Conservation (phyloP, 1,140 invertebrate species). For the Heterodera carotae region DNA sequence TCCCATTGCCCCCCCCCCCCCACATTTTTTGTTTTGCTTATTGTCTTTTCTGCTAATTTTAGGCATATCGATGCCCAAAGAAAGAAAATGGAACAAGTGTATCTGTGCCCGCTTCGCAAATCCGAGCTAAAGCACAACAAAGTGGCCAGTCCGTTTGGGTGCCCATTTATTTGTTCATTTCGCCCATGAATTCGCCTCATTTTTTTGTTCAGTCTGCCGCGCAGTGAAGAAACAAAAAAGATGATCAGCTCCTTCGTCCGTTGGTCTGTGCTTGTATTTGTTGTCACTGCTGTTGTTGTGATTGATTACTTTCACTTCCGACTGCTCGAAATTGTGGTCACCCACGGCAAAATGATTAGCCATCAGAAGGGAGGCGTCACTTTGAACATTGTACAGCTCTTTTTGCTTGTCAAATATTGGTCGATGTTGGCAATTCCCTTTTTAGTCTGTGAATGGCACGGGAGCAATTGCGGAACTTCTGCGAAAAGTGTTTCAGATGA, state of each 20-base stretch:
- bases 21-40: background rate
- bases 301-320: slow-evolving; percentile 20
- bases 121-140: slow-evolving; percentile 25
- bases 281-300: slow-evolving; percentile 17
- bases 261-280: slow-evolving; percentile 20
- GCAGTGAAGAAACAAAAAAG: slow-evolving; percentile 18
- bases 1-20: background rate
- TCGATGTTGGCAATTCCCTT: background rate
- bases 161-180: background rate
- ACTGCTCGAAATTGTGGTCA: slow-evolving; percentile 22
- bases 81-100: slow-evolving; percentile 15
- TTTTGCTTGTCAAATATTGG: background rate
- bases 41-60: too few species aligned
- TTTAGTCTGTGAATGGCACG: slow-evolving; percentile 14
- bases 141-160: slow-evolving; percentile 27
- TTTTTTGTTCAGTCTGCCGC: slow-evolving; percentile 8
- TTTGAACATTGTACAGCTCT: background rate
- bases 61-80: slow-evolving; percentile 32
- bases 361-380: slow-evolving; percentile 4
- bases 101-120: slow-evolving; percentile 1
- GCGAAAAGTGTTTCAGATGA: slow-evolving; percentile 24
- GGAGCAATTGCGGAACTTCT: slow-evolving; percentile 30
- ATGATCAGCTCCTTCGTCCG: slow-evolving; percentile 21
- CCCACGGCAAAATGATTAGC: slow-evolving; percentile 3
- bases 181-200: background rate